phyloP scores from a whole-genome alignment of 2,888 invertebrate genomes.

The Orchestes rusci region DNA sequence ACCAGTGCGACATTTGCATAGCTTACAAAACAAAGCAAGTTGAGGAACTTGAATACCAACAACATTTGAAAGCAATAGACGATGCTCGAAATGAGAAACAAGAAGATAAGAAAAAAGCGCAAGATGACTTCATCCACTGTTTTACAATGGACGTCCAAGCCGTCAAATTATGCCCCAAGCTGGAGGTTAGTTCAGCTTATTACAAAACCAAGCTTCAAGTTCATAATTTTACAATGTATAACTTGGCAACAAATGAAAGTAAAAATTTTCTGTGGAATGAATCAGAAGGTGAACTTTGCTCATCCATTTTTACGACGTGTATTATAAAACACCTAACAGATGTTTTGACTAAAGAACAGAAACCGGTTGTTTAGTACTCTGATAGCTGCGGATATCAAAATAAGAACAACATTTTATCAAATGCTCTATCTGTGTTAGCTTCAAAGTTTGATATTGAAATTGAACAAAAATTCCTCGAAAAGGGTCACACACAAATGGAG shows the following conservation, averaged over 20 bases:
- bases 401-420: constrained; percentile 10
- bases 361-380: constrained; percentile 12
- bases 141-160: constrained; percentile 9
- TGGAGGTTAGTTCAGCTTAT: constrained; percentile 31
- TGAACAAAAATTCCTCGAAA: no score
- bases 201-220: no score
- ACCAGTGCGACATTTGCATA: no score
- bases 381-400: constrained; percentile 20
- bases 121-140: constrained; percentile 1
- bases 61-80: constrained; percentile 3
- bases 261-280: constrained; percentile 19
- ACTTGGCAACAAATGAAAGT: constrained; percentile 28
- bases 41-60: constrained; percentile 1
- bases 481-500: no score
- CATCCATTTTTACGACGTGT: constrained; percentile 13
- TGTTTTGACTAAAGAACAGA: constrained; percentile 3
- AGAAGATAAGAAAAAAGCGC: constrained; percentile 1
- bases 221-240: constrained; percentile 31
- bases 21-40: constrained; percentile 2
- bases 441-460: constrained; percentile 12
- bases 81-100: constrained; percentile 3
- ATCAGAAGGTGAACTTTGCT: constrained; percentile 15
- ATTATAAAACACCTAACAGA: constrained; percentile 13
- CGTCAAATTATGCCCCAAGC: constrained; percentile 7
- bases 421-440: constrained; percentile 13